These are phyloP conservation scores for Phainopepla nitens DNA, from an alignment of 2,113 vertebrate species.

Conservation along the genomic window DNA sequence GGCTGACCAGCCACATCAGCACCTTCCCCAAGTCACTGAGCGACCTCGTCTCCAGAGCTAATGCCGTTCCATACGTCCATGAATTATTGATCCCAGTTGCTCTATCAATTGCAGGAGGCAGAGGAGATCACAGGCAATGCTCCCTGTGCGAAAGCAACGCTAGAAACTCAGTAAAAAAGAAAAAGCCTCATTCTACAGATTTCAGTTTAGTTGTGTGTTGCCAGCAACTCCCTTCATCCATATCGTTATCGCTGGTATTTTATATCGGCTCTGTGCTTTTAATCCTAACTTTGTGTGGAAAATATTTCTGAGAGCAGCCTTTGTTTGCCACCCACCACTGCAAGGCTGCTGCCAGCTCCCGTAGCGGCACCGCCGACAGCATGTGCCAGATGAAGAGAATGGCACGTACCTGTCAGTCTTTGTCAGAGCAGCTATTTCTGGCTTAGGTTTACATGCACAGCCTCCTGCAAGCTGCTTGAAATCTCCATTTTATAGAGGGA, in stretches of 20 bases:
- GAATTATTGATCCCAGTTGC: background rate
- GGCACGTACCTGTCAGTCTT: background rate
- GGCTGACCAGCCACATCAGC: background rate
- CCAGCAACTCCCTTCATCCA: background rate
- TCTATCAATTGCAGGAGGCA: background rate
- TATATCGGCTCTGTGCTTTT: background rate
- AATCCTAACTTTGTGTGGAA: background rate
- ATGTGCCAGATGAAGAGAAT: background rate
- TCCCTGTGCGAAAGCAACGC: background rate
- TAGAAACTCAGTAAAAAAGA: background rate
- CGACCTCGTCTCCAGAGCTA: background rate
- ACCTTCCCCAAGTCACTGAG: background rate
- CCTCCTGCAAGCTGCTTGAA: background rate
- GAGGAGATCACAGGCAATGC: background rate
- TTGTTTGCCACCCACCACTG: constrained; percentile 14
- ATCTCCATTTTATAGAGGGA: background rate
- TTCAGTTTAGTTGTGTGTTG: background rate
- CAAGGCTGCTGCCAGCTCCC: constrained; percentile 21
- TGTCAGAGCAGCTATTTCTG: background rate
- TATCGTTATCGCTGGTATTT: background rate
- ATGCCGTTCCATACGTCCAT: background rate
- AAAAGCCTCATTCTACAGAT: background rate
- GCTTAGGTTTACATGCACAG: background rate
- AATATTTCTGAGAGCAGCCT: background rate
- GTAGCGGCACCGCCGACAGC: background rate